Percentiles rank a stretch among this genome's conserved stretches.
These are phyloP conservation scores for Holothuria scabra DNA, from an alignment of 53 echinoderm and acorn worm genomes.

Conservation along the genomic window DNA sequence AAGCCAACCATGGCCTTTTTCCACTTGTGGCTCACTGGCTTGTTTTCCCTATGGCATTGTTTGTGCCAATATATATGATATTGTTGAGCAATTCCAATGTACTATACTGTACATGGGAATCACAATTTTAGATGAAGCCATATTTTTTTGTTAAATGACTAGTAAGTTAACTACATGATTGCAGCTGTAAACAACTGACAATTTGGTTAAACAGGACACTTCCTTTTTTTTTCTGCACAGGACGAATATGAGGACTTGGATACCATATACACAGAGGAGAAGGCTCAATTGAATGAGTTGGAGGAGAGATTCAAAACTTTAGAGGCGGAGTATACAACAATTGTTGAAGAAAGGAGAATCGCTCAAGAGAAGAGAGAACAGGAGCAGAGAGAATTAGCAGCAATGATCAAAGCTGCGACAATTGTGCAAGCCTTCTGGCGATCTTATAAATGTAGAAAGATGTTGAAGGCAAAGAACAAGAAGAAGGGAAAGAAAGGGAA, in stretches of 20 bases:
- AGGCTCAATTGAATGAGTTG: constrained; percentile 92
- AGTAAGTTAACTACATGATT: no score
- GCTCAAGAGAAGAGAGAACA: constrained; percentile 86
- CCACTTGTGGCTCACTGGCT: no score
- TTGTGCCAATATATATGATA: no score
- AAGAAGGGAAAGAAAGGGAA: constrained; percentile 86
- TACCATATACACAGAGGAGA: constrained; percentile 95
- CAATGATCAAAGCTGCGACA: constrained; percentile 92
- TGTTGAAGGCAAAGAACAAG: constrained; percentile 93
- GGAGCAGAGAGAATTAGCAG: constrained; percentile 72
- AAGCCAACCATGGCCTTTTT: no score
- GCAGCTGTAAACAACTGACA: no score
- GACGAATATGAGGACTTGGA: constrained; percentile 96
- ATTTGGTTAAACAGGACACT: no score
- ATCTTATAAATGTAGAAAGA: constrained; percentile 88
- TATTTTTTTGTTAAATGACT: no score
- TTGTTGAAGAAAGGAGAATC: constrained; percentile 84
- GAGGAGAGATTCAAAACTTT: constrained; percentile 93
- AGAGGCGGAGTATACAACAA: constrained; percentile 83
- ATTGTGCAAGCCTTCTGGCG: constrained; percentile 92
- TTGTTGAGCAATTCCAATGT: no score
- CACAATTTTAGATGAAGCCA: no score
- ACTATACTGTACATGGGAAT: no score
- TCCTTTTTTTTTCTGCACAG: constrained; percentile 35
- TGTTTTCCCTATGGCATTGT: no score